phyloP scores from a whole-genome alignment of 2,797 vertebrate genomes.

The Sebastes minor region DNA sequence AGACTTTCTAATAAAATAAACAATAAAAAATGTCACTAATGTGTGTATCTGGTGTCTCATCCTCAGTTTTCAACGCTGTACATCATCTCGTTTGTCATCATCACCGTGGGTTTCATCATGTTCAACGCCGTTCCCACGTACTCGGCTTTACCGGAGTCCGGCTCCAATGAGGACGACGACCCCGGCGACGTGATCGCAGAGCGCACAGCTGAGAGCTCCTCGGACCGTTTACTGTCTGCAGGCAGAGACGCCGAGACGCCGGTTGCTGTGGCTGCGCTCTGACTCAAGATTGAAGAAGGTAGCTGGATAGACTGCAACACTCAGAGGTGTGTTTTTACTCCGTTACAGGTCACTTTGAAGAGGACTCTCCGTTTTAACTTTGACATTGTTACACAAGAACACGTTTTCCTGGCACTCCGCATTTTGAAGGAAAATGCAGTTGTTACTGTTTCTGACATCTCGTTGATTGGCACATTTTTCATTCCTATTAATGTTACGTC shows the following conservation, averaged over 20 bases:
- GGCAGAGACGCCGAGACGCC: background rate
- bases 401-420: background rate
- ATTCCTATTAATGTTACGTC: background rate
- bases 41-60: background rate
- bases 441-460: background rate
- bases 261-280: background rate
- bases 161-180: constrained; percentile 1
- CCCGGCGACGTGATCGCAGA: background rate
- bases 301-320: background rate
- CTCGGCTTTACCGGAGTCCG: constrained; percentile 43
- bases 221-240: constrained; percentile 25
- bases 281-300: constrained; percentile 3
- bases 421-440: background rate
- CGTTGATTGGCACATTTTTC: background rate
- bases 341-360: background rate
- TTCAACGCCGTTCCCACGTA: constrained; percentile 87
- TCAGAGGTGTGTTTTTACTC: background rate
- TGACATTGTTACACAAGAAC: background rate
- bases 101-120: constrained; percentile 90
- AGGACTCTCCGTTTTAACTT: background rate
- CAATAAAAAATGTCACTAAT: background rate
- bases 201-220: background rate
- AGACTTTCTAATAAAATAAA: background rate
- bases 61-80: constrained; percentile 92
- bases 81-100: constrained; percentile 90